These are phyloP conservation scores for Iphiclides podalirius DNA, from an alignment of 2,888 invertebrate species.

Conservation along the genomic window DNA sequence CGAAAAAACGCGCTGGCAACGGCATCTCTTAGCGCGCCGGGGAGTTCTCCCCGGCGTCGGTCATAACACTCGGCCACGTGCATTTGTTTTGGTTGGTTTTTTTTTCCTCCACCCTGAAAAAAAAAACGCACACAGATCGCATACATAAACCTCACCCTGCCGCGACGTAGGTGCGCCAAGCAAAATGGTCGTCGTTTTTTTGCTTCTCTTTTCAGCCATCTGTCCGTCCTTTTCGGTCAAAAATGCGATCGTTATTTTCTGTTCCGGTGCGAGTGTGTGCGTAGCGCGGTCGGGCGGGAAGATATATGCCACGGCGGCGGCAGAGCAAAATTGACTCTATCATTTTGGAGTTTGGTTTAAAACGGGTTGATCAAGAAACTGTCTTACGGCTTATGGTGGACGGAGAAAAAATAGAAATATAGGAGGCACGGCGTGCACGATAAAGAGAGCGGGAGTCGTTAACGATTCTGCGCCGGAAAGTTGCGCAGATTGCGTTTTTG, in stretches of 20 bases:
- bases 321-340: constrained; percentile 34
- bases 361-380: constrained; percentile 37
- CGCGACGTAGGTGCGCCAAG: constrained; percentile 71
- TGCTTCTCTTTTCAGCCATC: constrained; percentile 79
- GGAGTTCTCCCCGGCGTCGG: constrained; percentile 74
- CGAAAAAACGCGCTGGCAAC: constrained; percentile 69
- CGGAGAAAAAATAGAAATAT: constrained; percentile 80
- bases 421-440: constrained; percentile 77
- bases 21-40: constrained; percentile 72
- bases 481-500: constrained; percentile 81
- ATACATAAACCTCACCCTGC: constrained; percentile 73
- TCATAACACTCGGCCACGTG: constrained; percentile 79
- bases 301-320: constrained; percentile 47
- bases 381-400: constrained; percentile 73
- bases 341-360: constrained; percentile 19
- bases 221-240: constrained; percentile 80
- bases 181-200: constrained; percentile 80
- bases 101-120: constrained; percentile 53
- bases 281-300: constrained; percentile 54
- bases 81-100: constrained; percentile 79
- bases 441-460: constrained; percentile 80
- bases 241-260: constrained; percentile 81
- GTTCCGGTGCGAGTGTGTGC: constrained; percentile 77
- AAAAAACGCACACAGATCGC: constrained; percentile 58
- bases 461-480: constrained; percentile 82